Evolutionary conservation across 2,888 invertebrate genomes (phyloP).

Genomic region (Abrostola tripartita): DNA sequence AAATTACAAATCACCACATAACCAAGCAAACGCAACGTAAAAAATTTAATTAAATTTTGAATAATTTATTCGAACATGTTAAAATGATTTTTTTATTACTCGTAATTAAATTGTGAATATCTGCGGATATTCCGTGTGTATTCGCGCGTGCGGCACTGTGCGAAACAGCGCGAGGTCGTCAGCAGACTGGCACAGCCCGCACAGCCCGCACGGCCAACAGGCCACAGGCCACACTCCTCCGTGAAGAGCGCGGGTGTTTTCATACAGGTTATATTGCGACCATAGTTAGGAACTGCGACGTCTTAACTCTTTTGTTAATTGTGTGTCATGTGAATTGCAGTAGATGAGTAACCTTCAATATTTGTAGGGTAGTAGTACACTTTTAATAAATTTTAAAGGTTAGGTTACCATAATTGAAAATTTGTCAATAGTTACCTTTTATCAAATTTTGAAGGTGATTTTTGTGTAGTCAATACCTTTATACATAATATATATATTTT

Average conservation of each 20-base stretch:
- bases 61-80: constrained; percentile 1
- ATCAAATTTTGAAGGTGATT: not conserved
- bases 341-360: too few relatives aligned
- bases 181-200: constrained; percentile 52
- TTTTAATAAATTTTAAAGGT: not conserved
- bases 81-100: constrained; percentile 5
- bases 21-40: constrained; percentile 1
- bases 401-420: too few relatives aligned
- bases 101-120: constrained; percentile 19
- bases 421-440: too few relatives aligned
- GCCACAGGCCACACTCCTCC: constrained; percentile 5
- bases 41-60: not conserved
- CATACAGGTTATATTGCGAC: constrained; percentile 40
- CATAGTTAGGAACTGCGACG: constrained; percentile 23
- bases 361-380: too few relatives aligned
- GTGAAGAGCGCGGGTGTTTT: constrained; percentile 48
- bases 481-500: too few relatives aligned
- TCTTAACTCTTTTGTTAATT: constrained; percentile 16
- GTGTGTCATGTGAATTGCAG: not conserved
- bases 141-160: constrained; percentile 50
- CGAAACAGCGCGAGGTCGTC: constrained; percentile 60
- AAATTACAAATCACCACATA: constrained; percentile 25
- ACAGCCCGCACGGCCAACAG: not conserved
- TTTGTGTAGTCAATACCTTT: too few relatives aligned
- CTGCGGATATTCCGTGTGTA: constrained; percentile 25